Percentiles rank a stretch among this genome's conserved stretches.
Conservation (phyloP, 2,888 invertebrate species). For the Drosophila lacicola region DNA sequence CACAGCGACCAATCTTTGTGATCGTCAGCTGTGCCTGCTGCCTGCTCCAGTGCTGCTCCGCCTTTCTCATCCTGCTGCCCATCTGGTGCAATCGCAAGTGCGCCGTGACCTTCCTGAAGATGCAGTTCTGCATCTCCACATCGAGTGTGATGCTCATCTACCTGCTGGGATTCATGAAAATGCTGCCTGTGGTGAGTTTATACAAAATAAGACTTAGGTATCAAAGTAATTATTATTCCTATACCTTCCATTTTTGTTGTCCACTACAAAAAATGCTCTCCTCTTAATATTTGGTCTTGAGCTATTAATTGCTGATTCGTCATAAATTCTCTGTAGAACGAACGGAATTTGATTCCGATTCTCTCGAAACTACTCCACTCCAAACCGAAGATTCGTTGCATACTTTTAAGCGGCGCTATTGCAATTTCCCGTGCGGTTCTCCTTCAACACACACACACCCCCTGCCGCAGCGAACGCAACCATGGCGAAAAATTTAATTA, state of each 20-base stretch:
- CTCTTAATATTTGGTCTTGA: too few species aligned
- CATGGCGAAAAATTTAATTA: constrained; percentile 74
- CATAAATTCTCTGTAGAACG: neutral
- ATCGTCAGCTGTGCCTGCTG: constrained; percentile 85
- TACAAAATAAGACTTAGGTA: too few species aligned
- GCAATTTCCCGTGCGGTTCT: constrained; percentile 7
- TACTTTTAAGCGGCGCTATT: constrained; percentile 10
- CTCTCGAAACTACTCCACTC: neutral
- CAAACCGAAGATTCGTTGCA: constrained; percentile 9
- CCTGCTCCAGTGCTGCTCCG: constrained; percentile 84
- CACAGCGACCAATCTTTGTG: constrained; percentile 83
- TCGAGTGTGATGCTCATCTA: constrained; percentile 90
- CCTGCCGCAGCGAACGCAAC: constrained; percentile 19
- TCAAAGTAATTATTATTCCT: too few species aligned
- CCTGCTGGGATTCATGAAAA: constrained; percentile 85
- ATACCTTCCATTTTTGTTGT: too few species aligned
- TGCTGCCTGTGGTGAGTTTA: constrained; percentile 85
- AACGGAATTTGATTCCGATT: constrained; percentile 1
- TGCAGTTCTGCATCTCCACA: constrained; percentile 89
- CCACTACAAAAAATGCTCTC: too few species aligned
- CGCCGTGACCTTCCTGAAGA: constrained; percentile 88
- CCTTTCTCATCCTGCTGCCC: constrained; percentile 84
- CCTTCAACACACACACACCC: neutral
- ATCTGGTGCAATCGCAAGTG: constrained; percentile 85
- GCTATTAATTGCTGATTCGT: too few species aligned